A percentile compares a stretch with the other conserved stretches of the same genome.
Conservation (phyloP, 2,113 vertebrate species). For the Ophthalmotilapia sp. region DNA sequence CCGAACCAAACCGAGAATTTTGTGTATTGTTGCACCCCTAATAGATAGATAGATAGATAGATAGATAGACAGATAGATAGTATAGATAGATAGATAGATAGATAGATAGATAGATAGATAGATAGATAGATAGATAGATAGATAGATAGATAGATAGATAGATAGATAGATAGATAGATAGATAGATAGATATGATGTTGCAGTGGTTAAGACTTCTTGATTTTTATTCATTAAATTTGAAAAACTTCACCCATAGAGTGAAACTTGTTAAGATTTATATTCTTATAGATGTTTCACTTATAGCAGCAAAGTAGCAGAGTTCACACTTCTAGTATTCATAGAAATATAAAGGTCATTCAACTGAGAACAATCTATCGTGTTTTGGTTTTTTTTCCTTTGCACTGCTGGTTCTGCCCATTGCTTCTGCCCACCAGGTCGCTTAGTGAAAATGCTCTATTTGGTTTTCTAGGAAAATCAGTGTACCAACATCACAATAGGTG, state of each 20-base stretch:
- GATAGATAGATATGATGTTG: not conserved
- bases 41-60: not conserved
- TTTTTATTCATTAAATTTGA: not conserved
- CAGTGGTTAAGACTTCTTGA: not conserved
- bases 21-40: no score
- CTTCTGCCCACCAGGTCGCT: not conserved
- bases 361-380: not conserved
- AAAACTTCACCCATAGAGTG: not conserved
- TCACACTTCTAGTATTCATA: not conserved
- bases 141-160: not conserved
- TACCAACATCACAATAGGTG: slow-evolving; percentile 1
- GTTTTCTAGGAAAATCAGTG: slow-evolving; percentile 1
- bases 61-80: no score
- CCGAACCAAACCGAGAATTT: no score
- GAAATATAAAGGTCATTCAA: not conserved
- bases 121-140: not conserved
- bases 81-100: not conserved
- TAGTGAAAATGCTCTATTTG: not conserved
- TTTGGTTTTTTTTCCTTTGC: not conserved
- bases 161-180: not conserved
- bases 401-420: not conserved
- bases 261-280: not conserved
- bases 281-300: not conserved
- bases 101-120: not conserved
- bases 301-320: not conserved